Evolutionary conservation across 2,113 vertebrate genomes (phyloP).

Genomic region (Alces alces): DNA sequence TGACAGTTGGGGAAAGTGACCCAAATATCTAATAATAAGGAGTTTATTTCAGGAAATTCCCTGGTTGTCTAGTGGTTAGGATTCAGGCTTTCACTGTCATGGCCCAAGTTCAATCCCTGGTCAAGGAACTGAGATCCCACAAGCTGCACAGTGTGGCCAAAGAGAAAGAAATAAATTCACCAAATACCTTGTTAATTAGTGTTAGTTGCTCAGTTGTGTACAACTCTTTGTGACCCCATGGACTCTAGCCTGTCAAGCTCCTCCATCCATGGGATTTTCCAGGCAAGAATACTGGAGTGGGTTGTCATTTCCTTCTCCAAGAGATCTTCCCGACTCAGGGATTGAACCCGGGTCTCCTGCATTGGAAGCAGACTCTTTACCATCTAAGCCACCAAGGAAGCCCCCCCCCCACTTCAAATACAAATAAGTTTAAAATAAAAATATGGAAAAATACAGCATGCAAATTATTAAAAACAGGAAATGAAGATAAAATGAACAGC

Average conservation of each 20-base stretch:
- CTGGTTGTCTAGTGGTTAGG: not conserved
- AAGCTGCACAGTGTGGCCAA: not conserved
- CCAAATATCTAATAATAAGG: not conserved
- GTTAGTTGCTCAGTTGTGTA: not conserved
- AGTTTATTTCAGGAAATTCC: not conserved
- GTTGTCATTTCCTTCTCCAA: not conserved
- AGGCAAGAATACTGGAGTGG: not conserved
- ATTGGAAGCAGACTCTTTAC: not conserved
- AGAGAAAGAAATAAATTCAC: not conserved
- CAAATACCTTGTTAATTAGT: not conserved
- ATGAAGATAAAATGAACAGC: not conserved
- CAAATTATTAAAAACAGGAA: not conserved
- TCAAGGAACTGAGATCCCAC: not conserved
- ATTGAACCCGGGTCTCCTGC: not conserved
- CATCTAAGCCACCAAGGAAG: not conserved
- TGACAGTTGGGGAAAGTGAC: not conserved
- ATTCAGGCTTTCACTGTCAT: not conserved
- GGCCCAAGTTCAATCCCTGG: not conserved
- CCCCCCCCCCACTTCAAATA: not conserved
- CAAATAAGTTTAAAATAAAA: not conserved
- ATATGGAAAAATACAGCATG: not conserved
- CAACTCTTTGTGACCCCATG: not conserved
- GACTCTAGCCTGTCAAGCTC: not conserved
- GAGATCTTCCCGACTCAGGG: not conserved
- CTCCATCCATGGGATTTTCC: not conserved